phyloP scores from a whole-genome alignment of 1,140 invertebrate genomes.

The Drosophila triauraria region DNA sequence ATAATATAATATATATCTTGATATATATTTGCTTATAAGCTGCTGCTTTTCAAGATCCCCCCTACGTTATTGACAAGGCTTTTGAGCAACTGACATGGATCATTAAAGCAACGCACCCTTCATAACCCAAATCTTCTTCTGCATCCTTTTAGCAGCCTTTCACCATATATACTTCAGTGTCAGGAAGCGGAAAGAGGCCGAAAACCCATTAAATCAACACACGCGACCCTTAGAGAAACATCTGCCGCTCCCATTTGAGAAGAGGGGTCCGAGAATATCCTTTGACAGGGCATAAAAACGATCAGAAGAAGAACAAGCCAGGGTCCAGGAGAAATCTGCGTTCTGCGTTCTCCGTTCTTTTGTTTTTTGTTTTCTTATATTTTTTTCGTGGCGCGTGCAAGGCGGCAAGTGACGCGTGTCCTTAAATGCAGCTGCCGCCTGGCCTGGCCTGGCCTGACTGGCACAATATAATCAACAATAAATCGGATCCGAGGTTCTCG shows the following conservation, averaged over 20 bases:
- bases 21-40: not conserved
- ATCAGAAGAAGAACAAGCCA: not conserved
- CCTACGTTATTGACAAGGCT: not conserved
- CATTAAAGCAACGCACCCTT: slow-evolving; percentile 2
- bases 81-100: not conserved
- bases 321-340: slow-evolving; percentile 56
- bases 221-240: slow-evolving; percentile 64
- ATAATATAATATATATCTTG: not conserved
- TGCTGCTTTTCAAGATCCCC: not conserved
- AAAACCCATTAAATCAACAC: slow-evolving; percentile 50
- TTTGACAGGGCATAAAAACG: slow-evolving; percentile 8
- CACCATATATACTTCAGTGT: not conserved
- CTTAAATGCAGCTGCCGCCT: slow-evolving; percentile 39
- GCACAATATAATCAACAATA: slow-evolving; percentile 33
- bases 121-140: not conserved
- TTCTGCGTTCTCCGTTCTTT: slow-evolving; percentile 34
- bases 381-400: slow-evolving; percentile 49
- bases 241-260: slow-evolving; percentile 51
- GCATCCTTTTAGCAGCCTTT: not conserved
- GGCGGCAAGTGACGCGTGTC: slow-evolving; percentile 65
- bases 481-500: slow-evolving; percentile 59
- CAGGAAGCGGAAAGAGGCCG: slow-evolving; percentile 29
- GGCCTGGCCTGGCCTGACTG: not conserved
- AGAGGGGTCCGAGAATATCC: slow-evolving; percentile 11
- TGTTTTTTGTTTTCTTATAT: not conserved